Conservation (phyloP, 2,797 vertebrate genomes). For the Sylvia borin region DNA sequence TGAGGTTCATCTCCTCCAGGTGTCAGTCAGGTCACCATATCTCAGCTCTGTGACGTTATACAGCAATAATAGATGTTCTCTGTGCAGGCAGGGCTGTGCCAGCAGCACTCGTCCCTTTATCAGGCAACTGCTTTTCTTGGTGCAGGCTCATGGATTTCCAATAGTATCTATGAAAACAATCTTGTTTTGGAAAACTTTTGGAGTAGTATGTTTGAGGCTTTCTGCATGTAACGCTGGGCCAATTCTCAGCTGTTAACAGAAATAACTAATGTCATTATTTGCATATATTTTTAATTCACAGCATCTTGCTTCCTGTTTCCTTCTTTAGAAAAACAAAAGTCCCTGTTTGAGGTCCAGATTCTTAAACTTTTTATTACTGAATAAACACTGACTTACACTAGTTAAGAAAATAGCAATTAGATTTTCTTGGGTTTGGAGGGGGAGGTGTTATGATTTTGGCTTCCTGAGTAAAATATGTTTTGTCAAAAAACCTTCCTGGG, state of each 20-base stretch:
- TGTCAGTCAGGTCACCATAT: not conserved
- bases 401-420: fast-evolving
- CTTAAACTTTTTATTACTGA: not conserved
- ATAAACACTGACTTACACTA: not conserved
- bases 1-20: not conserved
- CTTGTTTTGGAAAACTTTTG: slow-evolving; percentile 12
- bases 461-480: not conserved
- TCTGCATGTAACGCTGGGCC: not conserved
- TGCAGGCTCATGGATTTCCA: not conserved
- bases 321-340: slow-evolving; percentile 3
- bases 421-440: not conserved
- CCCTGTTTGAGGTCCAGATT: not conserved
- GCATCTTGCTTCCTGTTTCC: not conserved
- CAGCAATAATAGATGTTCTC: not conserved
- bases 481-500: not conserved
- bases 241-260: not conserved
- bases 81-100: not conserved
- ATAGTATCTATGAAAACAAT: not conserved
- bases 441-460: not conserved
- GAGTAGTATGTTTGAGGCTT: not conserved
- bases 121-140: not conserved
- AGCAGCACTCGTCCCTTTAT: not conserved
- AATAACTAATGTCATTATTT: not conserved
- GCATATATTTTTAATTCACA: not conserved
- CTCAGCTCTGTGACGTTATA: not conserved